Conservation (phyloP, 2,888 invertebrate genomes). For the Eupithecia vulgata region DNA sequence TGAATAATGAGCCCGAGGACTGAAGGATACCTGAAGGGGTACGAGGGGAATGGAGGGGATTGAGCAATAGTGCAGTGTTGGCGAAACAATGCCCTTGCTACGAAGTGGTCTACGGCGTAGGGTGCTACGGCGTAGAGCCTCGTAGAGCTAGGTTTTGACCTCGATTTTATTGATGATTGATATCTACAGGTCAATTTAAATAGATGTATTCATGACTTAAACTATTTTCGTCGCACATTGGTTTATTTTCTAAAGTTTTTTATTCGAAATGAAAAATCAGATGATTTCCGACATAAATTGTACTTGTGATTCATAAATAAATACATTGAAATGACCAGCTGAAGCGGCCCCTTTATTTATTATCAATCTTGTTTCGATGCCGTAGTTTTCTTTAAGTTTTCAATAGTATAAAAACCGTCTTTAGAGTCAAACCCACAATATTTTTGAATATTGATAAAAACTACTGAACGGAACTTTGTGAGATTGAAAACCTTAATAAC, state of each 20-base stretch:
- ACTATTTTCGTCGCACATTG: no score
- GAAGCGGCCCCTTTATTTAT: background rate
- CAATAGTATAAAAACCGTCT: background rate
- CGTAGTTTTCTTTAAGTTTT: background rate
- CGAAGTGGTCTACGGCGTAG: background rate
- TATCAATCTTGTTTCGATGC: background rate
- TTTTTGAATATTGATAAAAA: background rate
- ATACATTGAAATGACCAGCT: background rate
- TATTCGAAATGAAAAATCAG: no score
- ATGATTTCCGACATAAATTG: no score
- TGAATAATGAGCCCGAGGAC: constrained; percentile 36
- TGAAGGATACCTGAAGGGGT: constrained; percentile 49
- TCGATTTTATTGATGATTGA: background rate
- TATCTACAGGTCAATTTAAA: background rate
- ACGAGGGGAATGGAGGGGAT: background rate
- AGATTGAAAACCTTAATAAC: no score
- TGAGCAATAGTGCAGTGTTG: constrained; percentile 60
- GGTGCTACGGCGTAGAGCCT: constrained; percentile 15
- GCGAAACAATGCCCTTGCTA: constrained; percentile 62
- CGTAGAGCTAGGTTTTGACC: constrained; percentile 1
- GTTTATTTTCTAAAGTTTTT: no score
- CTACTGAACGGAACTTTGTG: background rate
- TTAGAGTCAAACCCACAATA: background rate
- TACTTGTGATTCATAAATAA: no score
- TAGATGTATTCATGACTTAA: no score